Percentiles rank a stretch among this genome's conserved stretches.
Evolutionary conservation across 2,888 invertebrate species (phyloP).

Genomic region (Hydrotaea cyrtoneurina): DNA sequence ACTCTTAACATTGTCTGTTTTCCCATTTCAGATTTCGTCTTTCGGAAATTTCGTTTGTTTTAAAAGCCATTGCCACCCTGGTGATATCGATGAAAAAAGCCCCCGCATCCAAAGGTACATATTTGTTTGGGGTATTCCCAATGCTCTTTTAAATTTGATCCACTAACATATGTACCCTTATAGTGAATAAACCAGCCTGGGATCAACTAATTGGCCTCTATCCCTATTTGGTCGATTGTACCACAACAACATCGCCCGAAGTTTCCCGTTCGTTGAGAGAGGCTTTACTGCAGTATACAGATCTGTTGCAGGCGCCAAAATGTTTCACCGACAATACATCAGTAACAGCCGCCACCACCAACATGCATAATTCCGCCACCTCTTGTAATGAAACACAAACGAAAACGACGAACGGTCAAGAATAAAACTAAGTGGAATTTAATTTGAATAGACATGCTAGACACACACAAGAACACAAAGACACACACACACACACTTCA

Average conservation of each 20-base stretch:
- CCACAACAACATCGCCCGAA: slow-evolving; percentile 89
- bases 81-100: slow-evolving; percentile 96
- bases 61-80: slow-evolving; percentile 96
- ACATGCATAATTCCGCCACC: neutral
- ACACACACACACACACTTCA: slow-evolving; percentile 15
- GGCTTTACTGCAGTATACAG: slow-evolving; percentile 93
- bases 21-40: slow-evolving; percentile 88
- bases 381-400: slow-evolving; percentile 63
- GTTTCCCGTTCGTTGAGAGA: slow-evolving; percentile 90
- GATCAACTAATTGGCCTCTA: slow-evolving; percentile 94
- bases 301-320: slow-evolving; percentile 87
- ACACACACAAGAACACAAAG: too few species aligned
- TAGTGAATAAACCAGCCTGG: slow-evolving; percentile 95
- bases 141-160: neutral
- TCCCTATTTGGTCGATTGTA: slow-evolving; percentile 93
- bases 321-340: slow-evolving; percentile 60
- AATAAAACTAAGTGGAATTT: slow-evolving; percentile 70
- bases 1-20: neutral
- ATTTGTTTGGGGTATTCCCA: neutral
- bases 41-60: slow-evolving; percentile 96
- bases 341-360: slow-evolving; percentile 4
- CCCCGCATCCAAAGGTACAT: slow-evolving; percentile 89
- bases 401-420: slow-evolving; percentile 76
- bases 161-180: slow-evolving; percentile 64
- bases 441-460: neutral